Evolutionary conservation across 1,140 invertebrate genomes (phyloP).

Genomic region (Drusus annulatus): DNA sequence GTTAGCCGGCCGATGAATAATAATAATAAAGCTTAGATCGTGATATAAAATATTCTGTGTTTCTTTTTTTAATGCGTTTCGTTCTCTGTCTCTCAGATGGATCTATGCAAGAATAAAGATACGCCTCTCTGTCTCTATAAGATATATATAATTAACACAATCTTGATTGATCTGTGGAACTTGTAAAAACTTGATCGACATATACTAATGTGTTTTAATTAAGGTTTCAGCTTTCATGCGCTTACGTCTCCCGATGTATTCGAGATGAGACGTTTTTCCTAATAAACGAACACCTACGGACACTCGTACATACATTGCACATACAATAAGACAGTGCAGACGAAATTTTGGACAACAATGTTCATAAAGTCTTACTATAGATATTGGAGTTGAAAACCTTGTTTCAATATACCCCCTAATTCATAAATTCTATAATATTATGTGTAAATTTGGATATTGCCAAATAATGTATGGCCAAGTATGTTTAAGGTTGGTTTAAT

Average conservation of each 20-base stretch:
- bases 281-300: conserved; percentile 36
- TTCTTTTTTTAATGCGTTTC: conserved; percentile 21
- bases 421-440: too few species aligned
- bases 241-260: conserved; percentile 24
- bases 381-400: too few species aligned
- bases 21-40: conserved; percentile 36
- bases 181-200: conserved; percentile 57
- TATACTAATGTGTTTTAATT: conserved; percentile 59
- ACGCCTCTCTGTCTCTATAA: conserved; percentile 54
- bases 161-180: conserved; percentile 58
- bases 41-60: conserved; percentile 43
- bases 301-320: not conserved
- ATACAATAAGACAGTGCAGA: not conserved
- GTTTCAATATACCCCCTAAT: too few species aligned
- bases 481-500: too few species aligned
- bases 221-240: conserved; percentile 57
- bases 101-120: conserved; percentile 50
- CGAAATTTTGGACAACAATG: not conserved
- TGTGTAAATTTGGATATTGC: too few species aligned
- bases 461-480: too few species aligned
- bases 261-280: conserved; percentile 7
- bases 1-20: conserved; percentile 31
- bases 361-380: too few species aligned
- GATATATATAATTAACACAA: conserved; percentile 59
- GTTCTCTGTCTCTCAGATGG: conserved; percentile 27